Base-by-base conservation (phyloP, 2,113 vertebrate species). In the Miniopterus natalensis region DNA sequence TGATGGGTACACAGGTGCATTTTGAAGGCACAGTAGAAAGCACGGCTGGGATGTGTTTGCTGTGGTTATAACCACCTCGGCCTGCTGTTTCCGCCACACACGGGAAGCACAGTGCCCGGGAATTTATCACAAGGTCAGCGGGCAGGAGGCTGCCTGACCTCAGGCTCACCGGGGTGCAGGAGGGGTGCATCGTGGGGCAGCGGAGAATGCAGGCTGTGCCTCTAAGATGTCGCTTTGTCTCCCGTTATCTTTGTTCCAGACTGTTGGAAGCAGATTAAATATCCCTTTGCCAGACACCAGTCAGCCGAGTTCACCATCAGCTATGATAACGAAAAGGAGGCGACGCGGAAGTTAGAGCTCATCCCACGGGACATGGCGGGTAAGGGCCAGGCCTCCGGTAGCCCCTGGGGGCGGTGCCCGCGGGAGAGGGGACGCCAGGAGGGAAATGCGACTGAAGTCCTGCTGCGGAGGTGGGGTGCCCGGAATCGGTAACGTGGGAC, bases 251-350 rank as follows among this genome's bases (percentile, higher is more conserved):
- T 95, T 94, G 40, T 96, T 95, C 55, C 92, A 99, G 99, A 98
- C 86, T 99, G 99, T 66, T 99, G 99, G 99, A 99, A 99, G 90
- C 99, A 99, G 97, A 98, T 99, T 78, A 99, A 99, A 94, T 98
- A 98, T 92, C 99, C 99, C 4, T 99, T 99, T 94, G 97, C 98
- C 83, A 98, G 99, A 77, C 99, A 99, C 94, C 99, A 98, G 84
- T 99, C 99, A 7, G 97, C 99, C 1, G 99, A 99, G 97, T 99
- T 99, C 97, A 99, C 99, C 89, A 99, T 99, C 98, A 99, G 98
- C 98, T 99, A 99, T 81, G 98, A 98, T 77, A 98, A 98, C 1
- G 99, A 99, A 94, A 99, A 99, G 92, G 99, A 99, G 51, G 96
- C 98, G 53, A 94, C 98, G 8, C 98, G 99, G 57, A 99, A 99